These are phyloP conservation scores for Vannuccia rotundouncinata DNA, from an alignment of 2,888 invertebrate genomes.

Conservation along the genomic window DNA sequence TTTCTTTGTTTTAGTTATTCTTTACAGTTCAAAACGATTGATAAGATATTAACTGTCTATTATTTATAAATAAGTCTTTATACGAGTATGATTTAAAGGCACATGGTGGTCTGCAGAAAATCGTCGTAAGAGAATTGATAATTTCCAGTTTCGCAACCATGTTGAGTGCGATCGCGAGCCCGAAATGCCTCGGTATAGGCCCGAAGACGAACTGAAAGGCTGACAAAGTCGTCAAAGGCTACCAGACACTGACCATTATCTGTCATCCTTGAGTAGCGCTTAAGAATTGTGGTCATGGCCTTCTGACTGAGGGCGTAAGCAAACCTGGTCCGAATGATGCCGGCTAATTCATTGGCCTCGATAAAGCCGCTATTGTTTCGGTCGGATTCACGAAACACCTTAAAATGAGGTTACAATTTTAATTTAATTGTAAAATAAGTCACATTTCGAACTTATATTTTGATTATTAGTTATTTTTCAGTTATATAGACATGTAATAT, in stretches of 20 bases:
- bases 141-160: constrained; percentile 46
- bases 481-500: no score
- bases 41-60: no score
- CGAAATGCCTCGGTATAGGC: constrained; percentile 50
- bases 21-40: no score
- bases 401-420: no score
- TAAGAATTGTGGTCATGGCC: constrained; percentile 46
- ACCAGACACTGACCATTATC: constrained; percentile 44
- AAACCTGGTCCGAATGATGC: constrained; percentile 45
- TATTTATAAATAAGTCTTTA: no score
- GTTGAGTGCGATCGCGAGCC: constrained; percentile 44
- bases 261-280: constrained; percentile 48
- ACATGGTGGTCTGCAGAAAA: constrained; percentile 46
- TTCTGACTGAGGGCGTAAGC: constrained; percentile 45
- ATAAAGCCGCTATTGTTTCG: constrained; percentile 46
- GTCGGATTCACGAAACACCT: constrained; percentile 47
- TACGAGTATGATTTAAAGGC: no score
- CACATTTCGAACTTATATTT: no score
- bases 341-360: constrained; percentile 46
- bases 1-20: no score
- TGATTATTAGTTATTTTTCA: no score
- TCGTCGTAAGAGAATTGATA: constrained; percentile 48
- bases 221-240: constrained; percentile 51
- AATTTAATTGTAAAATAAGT: no score
- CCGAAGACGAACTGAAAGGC: constrained; percentile 46